Conservation (phyloP, 2,797 vertebrate species). For the Diceros bicornis region DNA sequence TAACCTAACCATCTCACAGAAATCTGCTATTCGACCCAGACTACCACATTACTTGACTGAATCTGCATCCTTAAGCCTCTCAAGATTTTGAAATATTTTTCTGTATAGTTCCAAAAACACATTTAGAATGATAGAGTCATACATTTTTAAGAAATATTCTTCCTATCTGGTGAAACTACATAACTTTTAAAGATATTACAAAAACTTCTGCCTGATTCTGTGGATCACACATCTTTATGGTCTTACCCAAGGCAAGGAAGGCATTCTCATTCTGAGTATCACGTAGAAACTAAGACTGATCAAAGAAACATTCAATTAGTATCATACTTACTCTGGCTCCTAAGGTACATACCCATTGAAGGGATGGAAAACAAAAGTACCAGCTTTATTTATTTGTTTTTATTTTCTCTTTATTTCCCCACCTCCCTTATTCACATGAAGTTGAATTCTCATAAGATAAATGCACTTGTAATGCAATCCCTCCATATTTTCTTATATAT, state of each 20-base stretch:
- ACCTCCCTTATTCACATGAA: not conserved
- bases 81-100: slow-evolving; percentile 41
- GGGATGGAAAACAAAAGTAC: not conserved
- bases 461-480: not conserved
- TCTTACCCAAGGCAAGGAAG: not conserved
- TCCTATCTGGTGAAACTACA: not conserved
- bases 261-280: not conserved
- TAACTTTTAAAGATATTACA: not conserved
- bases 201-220: not conserved
- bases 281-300: not conserved
- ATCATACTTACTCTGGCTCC: not conserved
- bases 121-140: slow-evolving; percentile 1
- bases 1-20: not conserved
- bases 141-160: not conserved
- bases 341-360: not conserved
- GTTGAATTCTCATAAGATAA: not conserved
- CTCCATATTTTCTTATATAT: not conserved
- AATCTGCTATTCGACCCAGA: not conserved
- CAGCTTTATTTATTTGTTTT: not conserved
- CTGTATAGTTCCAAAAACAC: not conserved
- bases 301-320: not conserved
- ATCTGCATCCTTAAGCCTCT: not conserved
- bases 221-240: not conserved
- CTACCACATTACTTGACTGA: not conserved
- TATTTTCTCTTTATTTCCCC: not conserved